Evolutionary conservation across 2,888 invertebrate genomes (phyloP).

Genomic region (Cantharis nigra): DNA sequence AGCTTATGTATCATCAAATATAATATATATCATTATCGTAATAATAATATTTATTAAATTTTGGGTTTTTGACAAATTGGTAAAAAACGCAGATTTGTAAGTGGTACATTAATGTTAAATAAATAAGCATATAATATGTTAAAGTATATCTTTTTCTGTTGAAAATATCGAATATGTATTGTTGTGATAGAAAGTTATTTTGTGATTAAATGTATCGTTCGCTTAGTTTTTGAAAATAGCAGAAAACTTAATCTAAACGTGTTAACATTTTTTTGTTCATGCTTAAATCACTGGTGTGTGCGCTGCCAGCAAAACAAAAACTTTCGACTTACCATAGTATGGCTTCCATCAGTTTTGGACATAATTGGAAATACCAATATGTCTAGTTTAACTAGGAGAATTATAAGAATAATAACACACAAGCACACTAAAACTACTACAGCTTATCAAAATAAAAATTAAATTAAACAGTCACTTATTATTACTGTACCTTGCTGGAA

Average conservation of each 20-base stretch:
- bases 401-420: background rate
- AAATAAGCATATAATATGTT: too few species aligned
- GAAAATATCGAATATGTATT: background rate
- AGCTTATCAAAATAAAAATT: background rate
- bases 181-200: background rate
- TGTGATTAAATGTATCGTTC: background rate
- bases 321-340: background rate
- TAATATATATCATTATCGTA: too few species aligned
- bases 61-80: too few species aligned
- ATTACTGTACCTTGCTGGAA: slow-evolving; percentile 46
- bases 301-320: background rate
- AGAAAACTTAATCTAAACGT: background rate
- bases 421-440: background rate
- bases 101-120: too few species aligned
- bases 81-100: too few species aligned
- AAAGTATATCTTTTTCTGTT: too few species aligned
- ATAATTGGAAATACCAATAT: background rate
- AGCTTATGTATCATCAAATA: background rate
- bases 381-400: background rate
- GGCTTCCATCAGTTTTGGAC: background rate
- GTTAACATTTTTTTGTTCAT: background rate
- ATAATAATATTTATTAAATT: too few species aligned
- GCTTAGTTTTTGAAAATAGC: background rate
- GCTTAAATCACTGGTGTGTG: background rate
- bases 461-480: slow-evolving; percentile 8